phyloP scores from a whole-genome alignment of 1,140 invertebrate genomes.

The Anagrus nilaparvatae region DNA sequence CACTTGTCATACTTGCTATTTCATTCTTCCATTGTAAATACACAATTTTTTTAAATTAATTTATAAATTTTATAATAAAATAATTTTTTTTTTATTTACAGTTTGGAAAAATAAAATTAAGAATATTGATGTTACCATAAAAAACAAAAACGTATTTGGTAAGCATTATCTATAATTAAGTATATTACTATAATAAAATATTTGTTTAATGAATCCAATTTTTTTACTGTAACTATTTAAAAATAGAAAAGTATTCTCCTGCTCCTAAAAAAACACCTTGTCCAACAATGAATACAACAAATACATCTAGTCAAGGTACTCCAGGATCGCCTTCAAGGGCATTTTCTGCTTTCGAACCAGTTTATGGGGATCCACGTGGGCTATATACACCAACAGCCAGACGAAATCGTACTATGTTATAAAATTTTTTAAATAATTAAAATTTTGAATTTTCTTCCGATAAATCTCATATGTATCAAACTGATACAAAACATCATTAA shows the following conservation, averaged over 20 bases:
- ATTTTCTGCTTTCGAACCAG: conserved; percentile 34
- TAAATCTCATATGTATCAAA: conserved; percentile 10
- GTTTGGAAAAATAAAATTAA: conserved; percentile 35
- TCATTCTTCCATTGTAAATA: conserved; percentile 34
- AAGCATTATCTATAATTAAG: conserved; percentile 12
- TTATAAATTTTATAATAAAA: conserved; percentile 4
- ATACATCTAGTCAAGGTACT: conserved; percentile 23
- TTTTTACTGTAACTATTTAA: conserved; percentile 12
- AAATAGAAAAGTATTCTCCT: conserved; percentile 36
- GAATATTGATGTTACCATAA: conserved; percentile 30
- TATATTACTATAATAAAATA: background rate
- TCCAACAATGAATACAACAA: conserved; percentile 22
- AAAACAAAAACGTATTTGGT: conserved; percentile 35
- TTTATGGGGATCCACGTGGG: conserved; percentile 36
- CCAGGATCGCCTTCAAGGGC: conserved; percentile 25
- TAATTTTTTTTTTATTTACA: conserved; percentile 19
- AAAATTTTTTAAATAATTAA: too few species aligned
- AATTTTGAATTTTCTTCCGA: too few species aligned
- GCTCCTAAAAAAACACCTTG: conserved; percentile 27
- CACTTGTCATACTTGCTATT: conserved; percentile 27
- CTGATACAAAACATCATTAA: conserved; percentile 9
- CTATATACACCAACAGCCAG: conserved; percentile 32
- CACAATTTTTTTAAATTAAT: background rate
- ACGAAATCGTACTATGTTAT: conserved; percentile 24
- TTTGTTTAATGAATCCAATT: background rate